A percentile compares a stretch with the other conserved stretches of the same genome.
Conservation (phyloP, 1,140 invertebrate species). For the Helicoverpa armigera region DNA sequence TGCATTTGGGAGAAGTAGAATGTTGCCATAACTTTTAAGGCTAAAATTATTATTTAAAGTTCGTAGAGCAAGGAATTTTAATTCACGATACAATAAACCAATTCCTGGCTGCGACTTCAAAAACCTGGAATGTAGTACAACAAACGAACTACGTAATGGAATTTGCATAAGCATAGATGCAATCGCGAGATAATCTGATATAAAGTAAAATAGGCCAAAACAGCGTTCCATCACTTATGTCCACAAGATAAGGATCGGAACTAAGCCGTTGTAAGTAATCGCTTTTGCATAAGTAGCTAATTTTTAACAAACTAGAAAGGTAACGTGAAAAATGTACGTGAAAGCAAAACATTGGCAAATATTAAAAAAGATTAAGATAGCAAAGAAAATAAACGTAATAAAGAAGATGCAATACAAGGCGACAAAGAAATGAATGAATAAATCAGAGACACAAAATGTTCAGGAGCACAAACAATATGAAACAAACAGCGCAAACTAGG, state of each 20-base stretch:
- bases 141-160: too few species aligned
- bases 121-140: too few species aligned
- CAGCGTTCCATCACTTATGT: conserved; percentile 22
- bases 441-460: not conserved
- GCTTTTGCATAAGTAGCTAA: conserved; percentile 6
- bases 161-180: conserved; percentile 2
- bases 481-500: conserved; percentile 18
- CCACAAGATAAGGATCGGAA: conserved; percentile 2
- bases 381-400: not conserved
- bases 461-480: conserved; percentile 18
- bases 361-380: not conserved
- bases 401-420: not conserved
- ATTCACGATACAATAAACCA: too few species aligned
- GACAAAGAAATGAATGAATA: conserved; percentile 6
- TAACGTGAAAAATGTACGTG: too few species aligned
- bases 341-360: too few species aligned
- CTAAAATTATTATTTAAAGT: too few species aligned
- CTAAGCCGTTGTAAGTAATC: not conserved
- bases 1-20: not conserved
- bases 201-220: conserved; percentile 18
- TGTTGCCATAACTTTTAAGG: too few species aligned
- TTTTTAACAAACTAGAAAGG: too few species aligned
- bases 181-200: conserved; percentile 16
- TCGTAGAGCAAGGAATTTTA: too few species aligned
- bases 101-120: too few species aligned